Conservation (phyloP, 2,797 vertebrate species). For the Molossus molossus region DNA sequence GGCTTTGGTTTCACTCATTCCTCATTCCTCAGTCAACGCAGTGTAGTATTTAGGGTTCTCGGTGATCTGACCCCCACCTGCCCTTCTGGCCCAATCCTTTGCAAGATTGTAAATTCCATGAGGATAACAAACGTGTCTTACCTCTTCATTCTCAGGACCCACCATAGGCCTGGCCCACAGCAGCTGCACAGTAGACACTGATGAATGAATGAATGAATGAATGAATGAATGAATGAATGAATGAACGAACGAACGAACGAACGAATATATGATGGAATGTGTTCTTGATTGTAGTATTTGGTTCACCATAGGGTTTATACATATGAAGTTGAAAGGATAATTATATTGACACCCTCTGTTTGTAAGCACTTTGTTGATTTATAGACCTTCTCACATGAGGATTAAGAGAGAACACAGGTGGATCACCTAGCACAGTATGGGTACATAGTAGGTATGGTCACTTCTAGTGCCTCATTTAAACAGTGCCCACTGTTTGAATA, state of each 20-base stretch:
- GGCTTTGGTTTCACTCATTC: background rate
- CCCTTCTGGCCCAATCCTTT: background rate
- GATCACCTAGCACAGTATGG: background rate
- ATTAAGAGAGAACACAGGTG: background rate
- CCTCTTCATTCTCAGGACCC: background rate
- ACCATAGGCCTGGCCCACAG: background rate
- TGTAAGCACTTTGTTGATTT: background rate
- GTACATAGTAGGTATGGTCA: background rate
- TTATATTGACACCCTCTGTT: background rate
- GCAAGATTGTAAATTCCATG: background rate
- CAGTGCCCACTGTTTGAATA: background rate
- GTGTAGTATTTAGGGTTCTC: background rate
- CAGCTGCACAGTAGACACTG: background rate
- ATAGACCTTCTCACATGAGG: background rate
- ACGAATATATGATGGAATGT: background rate
- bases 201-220: background rate
- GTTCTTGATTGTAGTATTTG: background rate
- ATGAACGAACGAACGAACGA: background rate
- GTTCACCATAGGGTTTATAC: background rate
- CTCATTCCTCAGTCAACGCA: too few species aligned
- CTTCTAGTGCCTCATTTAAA: background rate
- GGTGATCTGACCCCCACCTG: background rate
- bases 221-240: background rate
- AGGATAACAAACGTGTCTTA: background rate
- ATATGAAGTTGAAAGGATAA: background rate